phyloP scores from a whole-genome alignment of 1,140 invertebrate genomes.

The Hylyphantes graminicola region DNA sequence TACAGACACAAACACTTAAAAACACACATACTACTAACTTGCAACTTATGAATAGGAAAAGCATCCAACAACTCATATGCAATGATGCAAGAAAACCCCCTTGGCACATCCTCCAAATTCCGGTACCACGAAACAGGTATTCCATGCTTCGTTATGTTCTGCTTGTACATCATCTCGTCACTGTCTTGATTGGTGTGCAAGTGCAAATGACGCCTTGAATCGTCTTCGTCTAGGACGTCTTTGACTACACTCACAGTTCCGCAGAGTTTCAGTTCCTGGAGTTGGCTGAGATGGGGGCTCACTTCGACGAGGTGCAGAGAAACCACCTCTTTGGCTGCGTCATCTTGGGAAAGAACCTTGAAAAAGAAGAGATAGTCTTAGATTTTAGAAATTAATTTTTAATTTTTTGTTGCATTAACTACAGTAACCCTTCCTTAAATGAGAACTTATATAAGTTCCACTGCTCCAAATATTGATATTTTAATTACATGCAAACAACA shows the following conservation, averaged over 20 bases:
- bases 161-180: slow-evolving; percentile 62
- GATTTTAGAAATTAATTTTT: too few relatives aligned
- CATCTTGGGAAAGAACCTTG: slow-evolving; percentile 60
- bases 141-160: slow-evolving; percentile 71
- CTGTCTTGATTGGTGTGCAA: slow-evolving; percentile 46
- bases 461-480: too few relatives aligned
- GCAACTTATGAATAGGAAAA: slow-evolving; percentile 91
- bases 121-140: slow-evolving; percentile 89
- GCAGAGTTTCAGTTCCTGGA: slow-evolving; percentile 84
- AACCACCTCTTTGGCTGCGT: slow-evolving; percentile 69
- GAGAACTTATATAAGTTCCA: too few relatives aligned
- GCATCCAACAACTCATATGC: slow-evolving; percentile 99
- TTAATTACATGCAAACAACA: too few relatives aligned
- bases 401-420: too few relatives aligned
- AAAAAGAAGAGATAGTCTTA: neutral
- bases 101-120: slow-evolving; percentile 80
- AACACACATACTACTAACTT: slow-evolving; percentile 21
- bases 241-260: slow-evolving; percentile 67
- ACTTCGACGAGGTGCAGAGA: slow-evolving; percentile 91
- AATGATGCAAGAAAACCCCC: slow-evolving; percentile 83
- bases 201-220: slow-evolving; percentile 56
- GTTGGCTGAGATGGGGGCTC: slow-evolving; percentile 80
- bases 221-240: slow-evolving; percentile 59
- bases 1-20: neutral
- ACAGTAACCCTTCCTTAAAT: too few relatives aligned